A percentile compares a stretch with the other conserved stretches of the same genome.
These are phyloP conservation scores for Tachyglossus aculeatus DNA, from an alignment of 2,797 vertebrate genomes.

Conservation along the genomic window DNA sequence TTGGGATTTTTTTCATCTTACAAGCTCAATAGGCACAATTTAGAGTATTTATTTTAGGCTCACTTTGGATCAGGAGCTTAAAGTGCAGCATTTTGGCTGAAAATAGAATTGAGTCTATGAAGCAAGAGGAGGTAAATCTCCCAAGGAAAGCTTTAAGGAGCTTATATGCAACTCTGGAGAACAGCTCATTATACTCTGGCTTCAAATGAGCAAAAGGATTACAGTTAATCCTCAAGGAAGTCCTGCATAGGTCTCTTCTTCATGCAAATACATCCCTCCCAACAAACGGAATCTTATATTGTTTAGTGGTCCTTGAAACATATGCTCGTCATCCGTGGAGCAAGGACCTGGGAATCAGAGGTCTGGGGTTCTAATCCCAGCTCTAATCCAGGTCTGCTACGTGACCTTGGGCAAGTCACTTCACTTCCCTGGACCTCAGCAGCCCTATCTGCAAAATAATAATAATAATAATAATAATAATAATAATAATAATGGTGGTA, in stretches of 20 bases:
- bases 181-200: constrained; percentile 50
- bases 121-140: not conserved
- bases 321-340: too few species aligned
- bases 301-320: too few species aligned
- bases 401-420: too few species aligned
- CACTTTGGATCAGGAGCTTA: constrained; percentile 23
- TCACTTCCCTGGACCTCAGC: too few species aligned
- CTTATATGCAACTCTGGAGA: constrained; percentile 41
- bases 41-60: constrained; percentile 32
- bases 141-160: constrained; percentile 36
- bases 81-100: constrained; percentile 32
- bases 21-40: constrained; percentile 14
- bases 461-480: too few species aligned
- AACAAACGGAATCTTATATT: not conserved
- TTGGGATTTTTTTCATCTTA: not conserved
- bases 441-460: too few species aligned
- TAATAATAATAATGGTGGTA: too few species aligned
- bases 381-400: too few species aligned
- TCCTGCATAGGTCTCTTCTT: constrained; percentile 26
- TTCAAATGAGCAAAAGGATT: constrained; percentile 31
- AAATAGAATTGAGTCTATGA: constrained; percentile 43
- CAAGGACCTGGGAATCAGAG: too few species aligned
- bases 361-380: too few species aligned
- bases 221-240: constrained; percentile 53
- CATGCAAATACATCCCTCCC: not conserved